Conservation (phyloP, 2,113 vertebrate species). For the Puffinus mauretanicus region DNA sequence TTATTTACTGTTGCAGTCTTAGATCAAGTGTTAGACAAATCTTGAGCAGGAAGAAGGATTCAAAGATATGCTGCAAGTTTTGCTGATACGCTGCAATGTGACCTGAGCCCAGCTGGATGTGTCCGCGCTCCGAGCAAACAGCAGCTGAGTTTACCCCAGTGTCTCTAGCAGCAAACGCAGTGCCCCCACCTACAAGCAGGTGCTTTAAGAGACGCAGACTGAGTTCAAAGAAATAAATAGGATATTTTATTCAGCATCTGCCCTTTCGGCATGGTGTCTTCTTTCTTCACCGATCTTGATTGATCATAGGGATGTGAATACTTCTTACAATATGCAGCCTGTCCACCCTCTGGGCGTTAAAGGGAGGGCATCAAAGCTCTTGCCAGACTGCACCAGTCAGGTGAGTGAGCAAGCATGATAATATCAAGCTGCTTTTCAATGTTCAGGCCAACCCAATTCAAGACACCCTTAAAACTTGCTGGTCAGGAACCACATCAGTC, state of each 20-base stretch:
- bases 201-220: neutral
- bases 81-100: neutral
- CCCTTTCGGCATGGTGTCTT: neutral
- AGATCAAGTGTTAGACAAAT: neutral
- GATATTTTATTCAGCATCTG: neutral
- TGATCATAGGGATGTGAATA: rapidly evolving
- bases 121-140: neutral
- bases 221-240: neutral
- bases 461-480: neutral
- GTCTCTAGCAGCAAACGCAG: neutral
- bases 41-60: neutral
- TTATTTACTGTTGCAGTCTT: neutral
- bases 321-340: too few relatives aligned
- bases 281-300: neutral
- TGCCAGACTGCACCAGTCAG: neutral
- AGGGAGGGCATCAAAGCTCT: neutral
- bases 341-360: neutral
- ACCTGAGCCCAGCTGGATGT: neutral
- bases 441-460: neutral
- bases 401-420: neutral
- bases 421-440: neutral
- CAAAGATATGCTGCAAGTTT: rapidly evolving
- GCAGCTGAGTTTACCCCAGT: neutral
- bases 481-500: neutral
- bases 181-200: neutral